Base-by-base conservation (phyloP, 92 coral and sea anemone genomes). In the Heteractis magnifica region DNA sequence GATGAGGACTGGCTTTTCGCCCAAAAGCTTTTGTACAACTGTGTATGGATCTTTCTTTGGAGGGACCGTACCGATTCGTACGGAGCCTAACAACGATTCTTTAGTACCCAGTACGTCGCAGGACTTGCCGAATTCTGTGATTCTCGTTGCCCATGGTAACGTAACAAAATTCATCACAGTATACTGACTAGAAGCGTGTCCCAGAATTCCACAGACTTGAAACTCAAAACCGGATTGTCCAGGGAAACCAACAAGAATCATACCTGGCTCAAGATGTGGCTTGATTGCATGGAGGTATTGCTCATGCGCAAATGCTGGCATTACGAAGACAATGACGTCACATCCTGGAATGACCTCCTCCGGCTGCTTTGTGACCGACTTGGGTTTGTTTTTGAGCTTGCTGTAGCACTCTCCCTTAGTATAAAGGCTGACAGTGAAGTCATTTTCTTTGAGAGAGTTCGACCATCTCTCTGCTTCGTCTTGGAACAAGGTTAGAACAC, bases 301-400 rank as follows among this genome's bases (percentile, higher is more conserved):
- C 77, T 87, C 86, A 77, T 92, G 95, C 50, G 92, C 92, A 86
- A 89, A 92, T 8, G 91, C 92, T n/a, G 95, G 92, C 51, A 90
- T 71, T 14, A 89, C 90, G 64, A 92, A 85, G 51, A 84, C 95
- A 51, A 92, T 86, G 75, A 92, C 81, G 34, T 92, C 95, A 78
- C 87, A 75, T 49, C 91, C 95, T 23, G 84, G 92, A 11, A 89
- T 65, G 12, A 90, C 95, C 10, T 89, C 92, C 72, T 92, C 95
- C 8, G 95, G 89, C 19, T 92, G 77, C 70, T 86, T 89, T 6
- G 95, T 92, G 6, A 92, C 79, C 65, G 86, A 65, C 50, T 85
- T 59, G 12, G 92, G 92, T 68, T 84, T 92, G 52, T 90, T 53
- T 19, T 44, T 26, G 70, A 87, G 81, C 53, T 23, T 62, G 11